A percentile compares a stretch with the other conserved stretches of the same genome.
These are phyloP conservation scores for Lampris megalopsis DNA, from an alignment of 2,113 vertebrate genomes.

Conservation along the genomic window DNA sequence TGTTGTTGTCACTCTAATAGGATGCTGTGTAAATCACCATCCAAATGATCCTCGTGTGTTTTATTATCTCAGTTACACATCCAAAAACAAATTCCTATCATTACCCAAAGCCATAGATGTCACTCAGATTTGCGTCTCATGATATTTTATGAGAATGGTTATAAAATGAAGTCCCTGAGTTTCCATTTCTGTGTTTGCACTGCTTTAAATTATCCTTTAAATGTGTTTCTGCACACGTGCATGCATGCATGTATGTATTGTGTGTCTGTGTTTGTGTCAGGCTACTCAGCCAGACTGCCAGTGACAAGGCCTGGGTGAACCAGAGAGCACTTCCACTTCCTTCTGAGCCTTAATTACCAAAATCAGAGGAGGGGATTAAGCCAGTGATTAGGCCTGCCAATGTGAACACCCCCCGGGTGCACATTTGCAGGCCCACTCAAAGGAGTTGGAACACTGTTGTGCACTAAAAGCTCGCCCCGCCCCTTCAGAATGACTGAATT, in stretches of 20 bases:
- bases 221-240: neutral
- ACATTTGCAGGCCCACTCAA: constrained; percentile 43
- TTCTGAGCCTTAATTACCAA: constrained; percentile 75
- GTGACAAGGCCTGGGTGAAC: constrained; percentile 25
- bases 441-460: constrained; percentile 21
- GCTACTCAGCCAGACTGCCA: constrained; percentile 34
- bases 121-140: neutral
- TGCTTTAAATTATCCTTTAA: constrained; percentile 21
- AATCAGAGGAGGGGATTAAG: constrained; percentile 68
- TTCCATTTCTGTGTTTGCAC: constrained; percentile 17
- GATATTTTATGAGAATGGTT: neutral
- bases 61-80: neutral
- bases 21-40: neutral
- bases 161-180: neutral
- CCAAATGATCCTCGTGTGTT: neutral
- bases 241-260: constrained; percentile 10
- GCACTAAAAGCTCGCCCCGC: constrained; percentile 33
- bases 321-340: constrained; percentile 62
- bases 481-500: constrained; percentile 45
- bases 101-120: neutral
- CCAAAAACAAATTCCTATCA: neutral
- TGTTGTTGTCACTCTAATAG: no score
- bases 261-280: neutral
- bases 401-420: constrained; percentile 60
- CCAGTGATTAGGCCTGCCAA: constrained; percentile 67